phyloP scores from a whole-genome alignment of 2,797 vertebrate genomes.

The Onychomys torridus region DNA sequence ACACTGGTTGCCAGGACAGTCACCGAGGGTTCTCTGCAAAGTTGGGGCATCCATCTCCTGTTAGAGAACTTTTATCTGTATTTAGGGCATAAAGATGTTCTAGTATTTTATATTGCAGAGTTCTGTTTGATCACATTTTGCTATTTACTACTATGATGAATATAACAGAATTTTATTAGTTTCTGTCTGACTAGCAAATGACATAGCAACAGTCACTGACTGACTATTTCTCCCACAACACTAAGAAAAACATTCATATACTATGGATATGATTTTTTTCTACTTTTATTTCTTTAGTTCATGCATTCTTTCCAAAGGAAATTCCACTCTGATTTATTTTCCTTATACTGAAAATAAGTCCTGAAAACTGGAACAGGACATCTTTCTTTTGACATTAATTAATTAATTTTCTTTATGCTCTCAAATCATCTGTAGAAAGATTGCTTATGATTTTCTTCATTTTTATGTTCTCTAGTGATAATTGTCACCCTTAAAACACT shows the following conservation, averaged over 20 bases:
- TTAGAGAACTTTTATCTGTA: slow-evolving; percentile 30
- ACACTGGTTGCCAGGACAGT: no score
- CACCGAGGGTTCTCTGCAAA: no score
- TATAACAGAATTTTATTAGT: not conserved
- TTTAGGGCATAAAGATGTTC: slow-evolving; percentile 14
- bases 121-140: not conserved
- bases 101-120: not conserved
- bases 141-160: not conserved
- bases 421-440: not conserved
- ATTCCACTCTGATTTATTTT: not conserved
- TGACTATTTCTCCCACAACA: not conserved
- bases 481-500: not conserved
- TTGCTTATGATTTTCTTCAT: not conserved
- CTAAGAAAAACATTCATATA: not conserved
- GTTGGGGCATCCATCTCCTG: not conserved
- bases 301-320: not conserved
- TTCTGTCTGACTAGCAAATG: not conserved
- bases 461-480: not conserved
- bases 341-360: not conserved
- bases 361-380: not conserved
- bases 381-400: not conserved
- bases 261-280: not conserved
- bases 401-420: not conserved
- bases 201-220: not conserved
- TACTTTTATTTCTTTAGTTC: not conserved